These are phyloP conservation scores for Melangyna quadrimaculata DNA, from an alignment of 2,888 invertebrate species.

Conservation along the genomic window DNA sequence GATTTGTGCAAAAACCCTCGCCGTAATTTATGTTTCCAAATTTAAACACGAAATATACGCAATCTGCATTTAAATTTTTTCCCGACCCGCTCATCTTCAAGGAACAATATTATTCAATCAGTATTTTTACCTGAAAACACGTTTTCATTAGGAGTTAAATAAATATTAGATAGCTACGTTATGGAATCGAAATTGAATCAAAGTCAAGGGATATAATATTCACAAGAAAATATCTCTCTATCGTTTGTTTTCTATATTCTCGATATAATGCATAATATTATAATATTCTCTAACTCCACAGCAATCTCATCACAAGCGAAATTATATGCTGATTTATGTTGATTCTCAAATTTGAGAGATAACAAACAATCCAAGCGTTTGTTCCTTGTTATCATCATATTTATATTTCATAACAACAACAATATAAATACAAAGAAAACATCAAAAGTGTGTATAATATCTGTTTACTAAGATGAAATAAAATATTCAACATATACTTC, in stretches of 20 bases:
- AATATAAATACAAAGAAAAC: background rate
- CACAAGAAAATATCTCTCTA: background rate
- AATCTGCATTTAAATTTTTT: background rate
- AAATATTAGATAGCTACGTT: background rate
- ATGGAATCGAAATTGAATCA: background rate
- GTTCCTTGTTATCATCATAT: background rate
- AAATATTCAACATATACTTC: background rate
- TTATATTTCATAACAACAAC: background rate
- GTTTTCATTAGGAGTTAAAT: background rate
- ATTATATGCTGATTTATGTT: slow-evolving; percentile 14
- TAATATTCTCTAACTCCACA: background rate
- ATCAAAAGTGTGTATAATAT: background rate
- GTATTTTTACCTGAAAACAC: background rate
- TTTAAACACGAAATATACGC: background rate
- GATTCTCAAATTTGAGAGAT: background rate
- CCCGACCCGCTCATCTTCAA: background rate
- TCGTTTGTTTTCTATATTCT: background rate
- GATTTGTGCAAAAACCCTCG: background rate
- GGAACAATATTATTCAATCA: background rate
- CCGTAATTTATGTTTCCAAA: background rate
- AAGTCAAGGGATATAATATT: background rate
- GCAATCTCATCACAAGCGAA: background rate
- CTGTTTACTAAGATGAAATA: slow-evolving; percentile 6
- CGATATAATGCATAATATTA: background rate
- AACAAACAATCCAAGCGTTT: slow-evolving; percentile 5